Evolutionary conservation across 2,113 vertebrate species (phyloP), one percentile per base, ranked within the genome.

Genomic region (Melanerpes aurifrons): DNA sequence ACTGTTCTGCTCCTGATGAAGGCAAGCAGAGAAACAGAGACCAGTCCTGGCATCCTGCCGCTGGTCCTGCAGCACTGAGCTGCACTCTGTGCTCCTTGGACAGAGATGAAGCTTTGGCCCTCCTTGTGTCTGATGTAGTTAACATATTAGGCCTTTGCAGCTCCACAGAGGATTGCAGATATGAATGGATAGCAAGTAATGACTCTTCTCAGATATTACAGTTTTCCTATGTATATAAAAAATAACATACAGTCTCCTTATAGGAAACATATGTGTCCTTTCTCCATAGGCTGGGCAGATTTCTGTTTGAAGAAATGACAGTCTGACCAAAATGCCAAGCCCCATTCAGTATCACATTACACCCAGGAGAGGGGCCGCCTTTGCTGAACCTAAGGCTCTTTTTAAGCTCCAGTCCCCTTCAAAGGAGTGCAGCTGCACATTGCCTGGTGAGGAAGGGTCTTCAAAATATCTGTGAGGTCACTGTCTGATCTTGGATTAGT

Each of bases 251-350:
- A 83, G 87, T 88, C 94, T 91, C 53, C 1, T 96, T 96, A 96
- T 96, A 92, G 91, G 94, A 96, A 96, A 96, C 96, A 96, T 75
- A 87, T 96, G 95, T 92, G 89, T 96, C 90, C 90, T 96, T 75
- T 88, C 79, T 90, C 11, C 70, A 47, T 81, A 86, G 85, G 62
- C 89, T 88, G 90, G 89, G 76, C 80, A 96, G 95, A 86, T 94
- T 94, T 56, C 76, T 96, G 89, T 94, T 96, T 94, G 96, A 96
- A 95, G 91, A 78, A 89, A 94, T 86, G 95, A 96, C 91, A 94
- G 95, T 94, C 90, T 69, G 90, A 88, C 91, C 87, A 88, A 83
- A 96, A 91, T 94, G 93, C 95, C 95, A 95, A 96, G 85, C 93
- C 70, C 58, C 92, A 4, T 21, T 14, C 9, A 45, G 87, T 86